These are phyloP conservation scores for Macrobrachium rosenbergii DNA, from an alignment of 1,140 invertebrate genomes.

Conservation along the genomic window DNA sequence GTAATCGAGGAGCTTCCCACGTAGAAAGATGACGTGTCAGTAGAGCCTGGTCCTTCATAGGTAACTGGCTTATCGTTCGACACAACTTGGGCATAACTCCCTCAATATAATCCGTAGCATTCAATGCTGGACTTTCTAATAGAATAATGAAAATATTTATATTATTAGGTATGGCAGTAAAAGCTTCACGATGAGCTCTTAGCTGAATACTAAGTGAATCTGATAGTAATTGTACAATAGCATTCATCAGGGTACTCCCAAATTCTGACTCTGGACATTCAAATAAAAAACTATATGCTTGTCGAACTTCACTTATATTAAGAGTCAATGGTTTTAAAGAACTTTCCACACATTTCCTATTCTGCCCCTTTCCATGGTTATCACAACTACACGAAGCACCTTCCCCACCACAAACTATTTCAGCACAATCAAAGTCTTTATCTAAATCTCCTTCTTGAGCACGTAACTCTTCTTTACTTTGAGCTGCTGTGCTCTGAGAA, in stretches of 20 bases:
- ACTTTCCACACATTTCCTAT: slow-evolving; percentile 22
- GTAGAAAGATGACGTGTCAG: slow-evolving; percentile 84
- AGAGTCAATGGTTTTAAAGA: slow-evolving; percentile 66
- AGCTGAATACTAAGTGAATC: slow-evolving; percentile 83
- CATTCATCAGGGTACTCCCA: slow-evolving; percentile 83
- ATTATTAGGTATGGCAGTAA: slow-evolving; percentile 72
- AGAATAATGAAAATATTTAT: slow-evolving; percentile 88
- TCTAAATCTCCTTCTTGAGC: slow-evolving; percentile 84
- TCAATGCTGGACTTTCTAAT: slow-evolving; percentile 88
- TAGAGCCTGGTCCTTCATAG: slow-evolving; percentile 83
- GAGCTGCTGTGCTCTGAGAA: slow-evolving; percentile 67
- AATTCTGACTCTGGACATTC: slow-evolving; percentile 74
- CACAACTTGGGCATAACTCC: slow-evolving; percentile 85
- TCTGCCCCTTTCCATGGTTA: slow-evolving; percentile 15
- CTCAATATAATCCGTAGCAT: slow-evolving; percentile 85
- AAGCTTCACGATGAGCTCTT: slow-evolving; percentile 68
- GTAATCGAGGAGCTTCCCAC: slow-evolving; percentile 79
- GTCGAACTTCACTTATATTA: slow-evolving; percentile 74
- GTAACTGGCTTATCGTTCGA: slow-evolving; percentile 81
- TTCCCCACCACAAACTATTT: slow-evolving; percentile 61
- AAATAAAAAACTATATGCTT: slow-evolving; percentile 77
- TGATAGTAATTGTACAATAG: slow-evolving; percentile 81
- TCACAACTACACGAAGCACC: slow-evolving; percentile 40
- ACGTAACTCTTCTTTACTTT: slow-evolving; percentile 78
- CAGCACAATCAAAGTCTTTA: slow-evolving; percentile 83